Evolutionary conservation across 2,797 vertebrate species (phyloP).

Genomic region (Acrossocheilus wenchowensis): DNA sequence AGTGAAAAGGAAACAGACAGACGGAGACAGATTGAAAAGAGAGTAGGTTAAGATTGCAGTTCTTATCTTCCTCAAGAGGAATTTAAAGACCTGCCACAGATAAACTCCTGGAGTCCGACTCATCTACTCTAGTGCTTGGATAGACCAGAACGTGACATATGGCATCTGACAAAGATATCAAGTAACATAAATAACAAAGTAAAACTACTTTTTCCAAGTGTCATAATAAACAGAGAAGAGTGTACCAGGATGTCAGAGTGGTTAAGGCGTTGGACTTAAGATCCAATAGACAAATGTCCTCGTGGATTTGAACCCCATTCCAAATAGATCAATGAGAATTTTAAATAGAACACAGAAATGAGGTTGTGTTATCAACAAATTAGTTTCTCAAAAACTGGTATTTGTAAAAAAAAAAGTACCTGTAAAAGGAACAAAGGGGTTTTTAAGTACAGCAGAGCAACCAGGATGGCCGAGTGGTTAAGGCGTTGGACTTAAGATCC

Average conservation of each 20-base stretch:
- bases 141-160: too few relatives aligned
- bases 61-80: constrained; percentile 8
- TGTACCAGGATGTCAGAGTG: not conserved
- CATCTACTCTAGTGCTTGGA: not conserved
- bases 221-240: not conserved
- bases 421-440: too few relatives aligned
- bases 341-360: not conserved
- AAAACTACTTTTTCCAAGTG: not conserved
- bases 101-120: not conserved
- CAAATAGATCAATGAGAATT: not conserved
- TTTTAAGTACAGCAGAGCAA: not conserved
- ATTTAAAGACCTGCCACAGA: constrained; percentile 4
- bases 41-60: not conserved
- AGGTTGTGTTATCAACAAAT: too few relatives aligned
- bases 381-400: not conserved
- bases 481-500: not conserved
- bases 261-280: not conserved
- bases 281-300: not conserved
- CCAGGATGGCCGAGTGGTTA: not conserved
- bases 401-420: too few relatives aligned
- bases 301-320: not conserved
- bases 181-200: not conserved
- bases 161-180: too few relatives aligned
- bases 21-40: constrained; percentile 8
- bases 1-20: not conserved